Conservation (phyloP, 37 sponge, comb jelly and placozoan genomes). For the Theonella swinhoei region DNA sequence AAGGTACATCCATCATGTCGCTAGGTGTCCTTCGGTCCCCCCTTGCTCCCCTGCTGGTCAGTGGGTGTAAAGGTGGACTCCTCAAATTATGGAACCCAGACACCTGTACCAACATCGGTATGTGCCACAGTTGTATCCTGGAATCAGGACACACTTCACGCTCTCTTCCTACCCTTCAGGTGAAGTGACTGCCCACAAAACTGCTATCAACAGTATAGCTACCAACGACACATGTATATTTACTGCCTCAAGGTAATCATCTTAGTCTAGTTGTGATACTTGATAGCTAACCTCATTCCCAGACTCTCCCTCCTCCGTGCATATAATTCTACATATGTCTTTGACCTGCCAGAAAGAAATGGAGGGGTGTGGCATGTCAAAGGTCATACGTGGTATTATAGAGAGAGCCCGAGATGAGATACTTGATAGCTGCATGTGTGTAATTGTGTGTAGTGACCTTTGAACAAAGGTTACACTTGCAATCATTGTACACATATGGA, state of each 20-base stretch:
- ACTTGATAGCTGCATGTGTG: no score
- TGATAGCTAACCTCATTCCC: neutral
- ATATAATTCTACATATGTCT: no score
- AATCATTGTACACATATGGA: no score
- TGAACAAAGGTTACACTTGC: no score
- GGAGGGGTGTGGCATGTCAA: no score
- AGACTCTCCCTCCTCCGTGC: no score
- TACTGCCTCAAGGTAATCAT: slow-evolving; percentile 60
- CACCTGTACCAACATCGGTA: slow-evolving; percentile 49
- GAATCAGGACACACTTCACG: neutral
- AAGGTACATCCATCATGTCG: slow-evolving; percentile 69
- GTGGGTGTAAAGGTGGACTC: slow-evolving; percentile 74
- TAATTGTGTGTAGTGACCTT: no score
- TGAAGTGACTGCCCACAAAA: slow-evolving; percentile 66
- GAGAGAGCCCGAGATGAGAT: no score
- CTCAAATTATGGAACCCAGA: slow-evolving; percentile 71
- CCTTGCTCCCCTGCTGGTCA: slow-evolving; percentile 52
- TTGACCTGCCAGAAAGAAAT: no score
- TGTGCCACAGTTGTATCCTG: neutral
- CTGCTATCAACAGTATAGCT: slow-evolving; percentile 65
- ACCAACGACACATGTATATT: slow-evolving; percentile 63
- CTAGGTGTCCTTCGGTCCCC: slow-evolving; percentile 36
- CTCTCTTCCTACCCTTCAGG: slow-evolving; percentile 59
- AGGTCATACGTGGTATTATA: no score
- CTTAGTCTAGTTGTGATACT: neutral